Evolutionary conservation across 2,888 invertebrate species (phyloP).

Genomic region (Acrobasis repandana): DNA sequence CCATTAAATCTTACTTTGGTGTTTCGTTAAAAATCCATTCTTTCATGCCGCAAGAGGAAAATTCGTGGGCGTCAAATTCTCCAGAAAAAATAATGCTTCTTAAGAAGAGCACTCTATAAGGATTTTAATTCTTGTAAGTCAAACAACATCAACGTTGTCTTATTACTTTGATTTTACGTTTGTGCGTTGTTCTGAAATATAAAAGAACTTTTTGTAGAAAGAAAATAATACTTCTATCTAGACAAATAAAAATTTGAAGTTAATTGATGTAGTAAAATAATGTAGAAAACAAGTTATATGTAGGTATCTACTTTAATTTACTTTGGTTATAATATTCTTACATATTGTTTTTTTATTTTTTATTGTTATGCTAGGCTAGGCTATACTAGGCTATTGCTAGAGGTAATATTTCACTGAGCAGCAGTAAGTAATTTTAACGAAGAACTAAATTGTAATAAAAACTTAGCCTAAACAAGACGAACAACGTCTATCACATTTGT

Average conservation of each 20-base stretch:
- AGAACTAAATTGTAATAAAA: too few relatives aligned
- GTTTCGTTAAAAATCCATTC: conserved; percentile 24
- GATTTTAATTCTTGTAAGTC: conserved; percentile 1
- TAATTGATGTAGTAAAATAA: too few relatives aligned
- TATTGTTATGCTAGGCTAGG: too few relatives aligned
- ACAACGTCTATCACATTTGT: not conserved
- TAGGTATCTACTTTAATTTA: too few relatives aligned
- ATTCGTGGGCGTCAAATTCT: conserved; percentile 1
- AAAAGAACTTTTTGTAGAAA: not conserved
- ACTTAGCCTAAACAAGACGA: too few relatives aligned
- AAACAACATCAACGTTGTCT: not conserved
- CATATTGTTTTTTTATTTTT: too few relatives aligned
- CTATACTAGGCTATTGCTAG: too few relatives aligned
- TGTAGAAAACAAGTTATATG: too few relatives aligned
- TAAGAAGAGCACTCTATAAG: not conserved
- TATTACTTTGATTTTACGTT: not conserved
- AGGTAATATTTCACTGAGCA: too few relatives aligned
- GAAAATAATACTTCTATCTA: not conserved
- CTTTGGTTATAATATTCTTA: too few relatives aligned
- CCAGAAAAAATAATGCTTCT: not conserved
- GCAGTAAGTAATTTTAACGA: too few relatives aligned
- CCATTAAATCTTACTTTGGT: conserved; percentile 22
- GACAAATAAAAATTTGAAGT: too few relatives aligned
- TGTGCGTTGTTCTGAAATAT: not conserved
- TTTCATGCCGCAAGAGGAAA: conserved; percentile 15